Conservation (phyloP, 1,140 invertebrate species). For the Bombus terrestris region DNA sequence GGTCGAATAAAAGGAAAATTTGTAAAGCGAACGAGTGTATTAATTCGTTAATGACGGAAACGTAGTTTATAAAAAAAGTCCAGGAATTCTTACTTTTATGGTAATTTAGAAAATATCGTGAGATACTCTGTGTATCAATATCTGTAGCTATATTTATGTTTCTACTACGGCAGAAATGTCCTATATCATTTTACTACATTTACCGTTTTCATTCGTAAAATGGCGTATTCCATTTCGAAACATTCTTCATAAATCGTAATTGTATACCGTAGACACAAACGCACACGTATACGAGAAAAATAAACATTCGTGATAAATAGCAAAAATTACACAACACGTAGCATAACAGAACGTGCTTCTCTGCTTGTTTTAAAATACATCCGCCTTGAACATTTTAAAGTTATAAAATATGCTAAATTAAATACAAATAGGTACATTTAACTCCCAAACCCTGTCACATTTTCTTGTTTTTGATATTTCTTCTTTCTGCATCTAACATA, state of each 20-base stretch:
- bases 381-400: too few species aligned
- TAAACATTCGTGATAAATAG: neutral
- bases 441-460: too few species aligned
- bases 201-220: neutral
- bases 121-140: too few species aligned
- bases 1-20: neutral
- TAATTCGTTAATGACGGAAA: too few species aligned
- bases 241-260: neutral
- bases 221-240: neutral
- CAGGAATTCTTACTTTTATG: too few species aligned
- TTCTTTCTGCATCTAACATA: too few species aligned
- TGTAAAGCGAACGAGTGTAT: too few species aligned
- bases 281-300: neutral
- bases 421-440: too few species aligned
- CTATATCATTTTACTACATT: neutral
- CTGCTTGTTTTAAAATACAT: neutral
- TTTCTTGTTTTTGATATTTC: too few species aligned
- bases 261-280: neutral
- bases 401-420: too few species aligned
- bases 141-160: neutral
- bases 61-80: too few species aligned
- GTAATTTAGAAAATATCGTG: too few species aligned
- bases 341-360: neutral
- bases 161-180: neutral
- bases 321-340: neutral